Conservation (phyloP, 2,797 vertebrate genomes). For the Eutrigla gurnardus region DNA sequence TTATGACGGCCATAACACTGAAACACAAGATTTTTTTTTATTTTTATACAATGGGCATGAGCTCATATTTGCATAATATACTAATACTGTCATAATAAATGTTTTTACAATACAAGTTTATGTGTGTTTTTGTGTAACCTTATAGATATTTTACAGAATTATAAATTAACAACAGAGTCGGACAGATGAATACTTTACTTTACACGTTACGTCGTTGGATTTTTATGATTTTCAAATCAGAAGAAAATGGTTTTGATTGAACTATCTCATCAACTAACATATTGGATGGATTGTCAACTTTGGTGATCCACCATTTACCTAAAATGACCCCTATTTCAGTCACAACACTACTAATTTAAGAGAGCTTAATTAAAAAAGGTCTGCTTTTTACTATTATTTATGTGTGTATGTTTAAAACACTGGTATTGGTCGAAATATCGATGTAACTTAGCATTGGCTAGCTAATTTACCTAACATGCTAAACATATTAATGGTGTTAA, state of each 20-base stretch:
- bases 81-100: conserved; percentile 82
- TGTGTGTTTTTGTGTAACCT: conserved; percentile 19
- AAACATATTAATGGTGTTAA: too few species aligned
- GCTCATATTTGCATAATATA: conserved; percentile 73
- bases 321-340: background rate
- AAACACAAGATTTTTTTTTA: conserved; percentile 54
- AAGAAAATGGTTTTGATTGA: background rate
- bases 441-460: background rate
- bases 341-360: background rate
- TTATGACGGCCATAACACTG: conserved; percentile 40
- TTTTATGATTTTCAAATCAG: too few species aligned
- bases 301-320: background rate
- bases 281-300: background rate
- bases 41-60: conserved; percentile 70
- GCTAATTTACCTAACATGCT: too few species aligned
- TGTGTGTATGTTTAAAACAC: background rate
- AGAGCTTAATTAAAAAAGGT: background rate
- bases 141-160: background rate
- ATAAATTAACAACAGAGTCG: too few species aligned
- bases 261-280: background rate
- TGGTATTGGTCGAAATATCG: background rate
- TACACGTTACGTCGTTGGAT: background rate
- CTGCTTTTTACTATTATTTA: too few species aligned
- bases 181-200: background rate
- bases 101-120: conserved; percentile 70